Percentiles rank a stretch among this genome's conserved stretches.
These are phyloP conservation scores for Sphinx pinastri DNA, from an alignment of 2,888 invertebrate species.

Conservation along the genomic window DNA sequence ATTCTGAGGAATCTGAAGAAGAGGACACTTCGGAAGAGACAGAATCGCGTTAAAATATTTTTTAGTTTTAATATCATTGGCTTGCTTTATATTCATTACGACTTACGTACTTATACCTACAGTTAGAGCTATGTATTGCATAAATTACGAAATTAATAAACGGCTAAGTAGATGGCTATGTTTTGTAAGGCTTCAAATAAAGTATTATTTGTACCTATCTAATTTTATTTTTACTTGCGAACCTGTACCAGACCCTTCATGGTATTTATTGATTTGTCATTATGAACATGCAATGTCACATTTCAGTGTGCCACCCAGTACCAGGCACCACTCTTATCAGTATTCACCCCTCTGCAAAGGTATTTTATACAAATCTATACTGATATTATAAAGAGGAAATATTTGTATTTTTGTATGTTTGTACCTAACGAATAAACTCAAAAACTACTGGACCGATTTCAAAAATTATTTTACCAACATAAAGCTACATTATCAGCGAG, in stretches of 20 bases:
- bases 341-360: slow-evolving; percentile 43
- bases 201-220: background rate
- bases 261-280: slow-evolving; percentile 32
- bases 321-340: slow-evolving; percentile 46
- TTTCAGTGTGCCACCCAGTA: slow-evolving; percentile 41
- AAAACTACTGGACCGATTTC: no score
- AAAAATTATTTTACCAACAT: no score
- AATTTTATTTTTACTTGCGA: slow-evolving; percentile 4
- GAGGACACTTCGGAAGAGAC: slow-evolving; percentile 68
- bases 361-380: background rate
- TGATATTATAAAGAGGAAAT: no score
- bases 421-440: no score
- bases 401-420: no score
- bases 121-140: no score
- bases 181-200: background rate
- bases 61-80: slow-evolving; percentile 19
- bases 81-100: background rate
- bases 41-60: slow-evolving; percentile 65
- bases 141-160: background rate
- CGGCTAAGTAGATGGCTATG: background rate
- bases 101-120: no score
- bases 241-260: slow-evolving; percentile 23
- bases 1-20: slow-evolving; percentile 67
- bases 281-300: slow-evolving; percentile 31
- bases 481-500: no score